A percentile compares a stretch with the other conserved stretches of the same genome.
Conservation (phyloP, 2,113 vertebrate species). For the Myiagra hebetior region DNA sequence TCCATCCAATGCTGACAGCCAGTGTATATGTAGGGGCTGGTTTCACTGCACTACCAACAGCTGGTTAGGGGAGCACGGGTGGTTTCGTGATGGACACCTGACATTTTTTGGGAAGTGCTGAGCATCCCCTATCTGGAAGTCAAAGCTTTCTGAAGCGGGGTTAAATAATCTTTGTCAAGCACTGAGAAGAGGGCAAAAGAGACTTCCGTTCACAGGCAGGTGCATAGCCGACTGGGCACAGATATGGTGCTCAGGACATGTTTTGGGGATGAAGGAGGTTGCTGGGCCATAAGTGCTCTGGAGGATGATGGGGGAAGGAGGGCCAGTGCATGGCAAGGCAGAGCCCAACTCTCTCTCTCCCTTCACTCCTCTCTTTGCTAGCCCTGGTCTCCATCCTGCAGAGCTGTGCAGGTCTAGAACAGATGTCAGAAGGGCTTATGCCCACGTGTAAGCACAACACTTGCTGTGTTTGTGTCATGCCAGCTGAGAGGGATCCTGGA, state of each 20-base stretch:
- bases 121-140: not conserved
- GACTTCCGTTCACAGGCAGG: rapidly evolving
- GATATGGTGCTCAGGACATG: rapidly evolving
- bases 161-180: not conserved
- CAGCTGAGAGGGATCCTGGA: not conserved
- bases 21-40: rapidly evolving
- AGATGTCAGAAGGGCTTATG: not conserved
- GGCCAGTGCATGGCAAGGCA: rapidly evolving
- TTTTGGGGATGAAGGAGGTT: not conserved
- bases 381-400: not conserved
- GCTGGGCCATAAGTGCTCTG: not conserved
- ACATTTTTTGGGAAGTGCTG: not conserved
- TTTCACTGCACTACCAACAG: not conserved
- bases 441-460: rapidly evolving
- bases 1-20: rapidly evolving
- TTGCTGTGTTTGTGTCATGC: rapidly evolving
- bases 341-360: not conserved
- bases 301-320: not conserved
- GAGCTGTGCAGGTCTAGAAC: not conserved
- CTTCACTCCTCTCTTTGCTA: no score
- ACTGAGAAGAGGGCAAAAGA: not conserved
- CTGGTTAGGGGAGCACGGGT: rapidly evolving
- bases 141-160: not conserved
- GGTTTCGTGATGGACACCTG: rapidly evolving
- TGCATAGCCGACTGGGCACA: rapidly evolving